Conservation (phyloP, 2,888 invertebrate genomes). For the Eristalinus sepulchralis region DNA sequence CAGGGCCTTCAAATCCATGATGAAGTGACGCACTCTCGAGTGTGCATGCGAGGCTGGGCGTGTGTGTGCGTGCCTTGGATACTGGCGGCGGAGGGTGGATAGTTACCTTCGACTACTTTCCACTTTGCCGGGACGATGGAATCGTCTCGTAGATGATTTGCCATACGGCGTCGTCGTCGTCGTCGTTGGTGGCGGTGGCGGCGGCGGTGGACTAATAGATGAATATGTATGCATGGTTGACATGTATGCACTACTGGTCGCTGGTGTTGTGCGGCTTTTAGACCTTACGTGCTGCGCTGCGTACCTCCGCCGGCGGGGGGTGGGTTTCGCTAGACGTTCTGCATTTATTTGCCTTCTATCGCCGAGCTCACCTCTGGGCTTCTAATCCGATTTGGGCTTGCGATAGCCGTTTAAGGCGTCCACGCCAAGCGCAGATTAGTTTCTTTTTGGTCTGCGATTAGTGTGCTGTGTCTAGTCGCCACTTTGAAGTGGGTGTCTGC, state of each 20-base stretch:
- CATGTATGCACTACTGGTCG: constrained; percentile 28
- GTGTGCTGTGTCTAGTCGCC: neutral
- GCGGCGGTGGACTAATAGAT: constrained; percentile 11
- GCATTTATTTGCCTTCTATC: constrained; percentile 3
- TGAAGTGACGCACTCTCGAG: constrained; percentile 42
- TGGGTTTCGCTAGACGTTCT: constrained; percentile 3
- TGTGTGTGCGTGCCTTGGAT: neutral
- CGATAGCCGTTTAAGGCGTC: constrained; percentile 4
- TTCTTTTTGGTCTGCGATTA: neutral
- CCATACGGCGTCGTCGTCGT: neutral
- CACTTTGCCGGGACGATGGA: constrained; percentile 37
- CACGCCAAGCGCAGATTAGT: neutral
- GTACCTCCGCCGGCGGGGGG: neutral
- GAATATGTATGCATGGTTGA: constrained; percentile 28
- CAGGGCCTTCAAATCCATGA: constrained; percentile 44
- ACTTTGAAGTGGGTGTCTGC: neutral
- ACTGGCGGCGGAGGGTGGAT: neutral
- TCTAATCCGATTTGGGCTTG: constrained; percentile 24
- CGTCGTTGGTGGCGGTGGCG: neutral
- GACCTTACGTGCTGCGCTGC: neutral
- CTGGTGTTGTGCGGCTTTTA: constrained; percentile 15
- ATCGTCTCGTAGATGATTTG: constrained; percentile 41
- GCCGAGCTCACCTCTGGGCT: neutral
- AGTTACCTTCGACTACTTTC: constrained; percentile 7
- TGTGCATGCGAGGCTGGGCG: neutral